Percentiles rank a stretch among this genome's conserved stretches.
phyloP scores from a whole-genome alignment of 2,113 vertebrate genomes.

The Nesoenas mayeri region DNA sequence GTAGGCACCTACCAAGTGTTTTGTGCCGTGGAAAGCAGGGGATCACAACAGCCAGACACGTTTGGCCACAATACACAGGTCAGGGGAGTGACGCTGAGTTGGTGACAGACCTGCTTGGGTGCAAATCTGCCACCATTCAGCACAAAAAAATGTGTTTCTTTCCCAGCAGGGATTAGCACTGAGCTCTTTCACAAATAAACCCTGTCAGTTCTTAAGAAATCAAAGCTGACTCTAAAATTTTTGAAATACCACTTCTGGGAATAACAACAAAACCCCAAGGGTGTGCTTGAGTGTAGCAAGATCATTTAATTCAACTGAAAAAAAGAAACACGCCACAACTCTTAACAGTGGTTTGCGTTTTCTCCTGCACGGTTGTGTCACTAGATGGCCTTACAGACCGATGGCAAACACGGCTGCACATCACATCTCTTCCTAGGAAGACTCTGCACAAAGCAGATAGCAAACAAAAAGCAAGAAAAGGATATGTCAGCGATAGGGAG shows the following conservation, averaged over 20 bases:
- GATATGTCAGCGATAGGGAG: background rate
- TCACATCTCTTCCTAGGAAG: background rate
- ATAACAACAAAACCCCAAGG: background rate
- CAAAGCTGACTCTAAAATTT: background rate
- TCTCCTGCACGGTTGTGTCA: slow-evolving; percentile 31
- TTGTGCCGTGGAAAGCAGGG: background rate
- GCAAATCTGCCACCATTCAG: background rate
- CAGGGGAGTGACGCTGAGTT: background rate
- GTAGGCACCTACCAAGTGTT: background rate
- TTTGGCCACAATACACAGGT: background rate
- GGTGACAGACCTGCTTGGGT: background rate
- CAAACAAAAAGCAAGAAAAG: background rate
- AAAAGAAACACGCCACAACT: background rate
- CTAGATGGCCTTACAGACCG: slow-evolving; percentile 65
- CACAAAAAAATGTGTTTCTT: background rate
- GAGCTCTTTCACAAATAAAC: background rate
- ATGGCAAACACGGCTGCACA: background rate
- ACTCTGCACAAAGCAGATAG: background rate
- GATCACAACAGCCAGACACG: rapidly evolving
- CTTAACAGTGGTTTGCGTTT: background rate
- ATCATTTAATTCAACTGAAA: background rate
- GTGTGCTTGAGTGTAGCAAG: background rate
- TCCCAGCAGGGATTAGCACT: background rate
- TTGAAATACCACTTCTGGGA: background rate
- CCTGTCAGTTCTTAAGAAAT: background rate